Evolutionary conservation across 1,140 invertebrate genomes (phyloP).

Genomic region (Kradibia gibbosae): DNA sequence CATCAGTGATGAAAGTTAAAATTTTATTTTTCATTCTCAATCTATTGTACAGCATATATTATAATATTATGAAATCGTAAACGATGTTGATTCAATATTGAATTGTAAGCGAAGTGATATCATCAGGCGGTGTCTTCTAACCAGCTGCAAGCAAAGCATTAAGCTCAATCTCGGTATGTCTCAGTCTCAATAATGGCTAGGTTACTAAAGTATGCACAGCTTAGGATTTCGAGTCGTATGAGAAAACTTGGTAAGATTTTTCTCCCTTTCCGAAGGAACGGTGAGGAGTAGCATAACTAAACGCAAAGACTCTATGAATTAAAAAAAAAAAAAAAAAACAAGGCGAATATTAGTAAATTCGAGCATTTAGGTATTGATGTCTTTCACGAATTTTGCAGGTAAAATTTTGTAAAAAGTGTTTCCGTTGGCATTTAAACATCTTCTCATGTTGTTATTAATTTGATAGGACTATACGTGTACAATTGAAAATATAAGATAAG

Average conservation of each 20-base stretch:
- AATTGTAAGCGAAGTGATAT: background rate
- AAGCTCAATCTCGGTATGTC: slow-evolving; percentile 61
- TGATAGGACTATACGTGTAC: slow-evolving; percentile 1
- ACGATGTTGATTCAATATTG: background rate
- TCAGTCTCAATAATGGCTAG: slow-evolving; percentile 67
- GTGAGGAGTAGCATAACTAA: background rate
- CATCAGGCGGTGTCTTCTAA: slow-evolving; percentile 1
- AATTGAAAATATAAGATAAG: background rate
- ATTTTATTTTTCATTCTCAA: background rate
- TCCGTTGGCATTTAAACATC: slow-evolving; percentile 13
- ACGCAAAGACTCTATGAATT: slow-evolving; percentile 60
- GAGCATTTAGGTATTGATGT: slow-evolving; percentile 66
- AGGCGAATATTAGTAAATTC: slow-evolving; percentile 58
- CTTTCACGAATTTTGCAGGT: slow-evolving; percentile 59
- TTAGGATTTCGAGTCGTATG: slow-evolving; percentile 63
- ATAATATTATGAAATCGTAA: too few species aligned
- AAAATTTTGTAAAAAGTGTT: slow-evolving; percentile 41
- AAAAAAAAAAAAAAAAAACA: too few species aligned
- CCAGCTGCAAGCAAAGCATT: slow-evolving; percentile 28
- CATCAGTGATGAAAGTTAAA: background rate
- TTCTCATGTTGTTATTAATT: background rate
- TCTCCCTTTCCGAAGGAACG: slow-evolving; percentile 46
- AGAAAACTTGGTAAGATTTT: slow-evolving; percentile 51
- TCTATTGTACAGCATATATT: too few species aligned
- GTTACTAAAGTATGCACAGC: slow-evolving; percentile 68